phyloP scores from a whole-genome alignment of 2,888 invertebrate genomes.

The Autographa pulchrina region DNA sequence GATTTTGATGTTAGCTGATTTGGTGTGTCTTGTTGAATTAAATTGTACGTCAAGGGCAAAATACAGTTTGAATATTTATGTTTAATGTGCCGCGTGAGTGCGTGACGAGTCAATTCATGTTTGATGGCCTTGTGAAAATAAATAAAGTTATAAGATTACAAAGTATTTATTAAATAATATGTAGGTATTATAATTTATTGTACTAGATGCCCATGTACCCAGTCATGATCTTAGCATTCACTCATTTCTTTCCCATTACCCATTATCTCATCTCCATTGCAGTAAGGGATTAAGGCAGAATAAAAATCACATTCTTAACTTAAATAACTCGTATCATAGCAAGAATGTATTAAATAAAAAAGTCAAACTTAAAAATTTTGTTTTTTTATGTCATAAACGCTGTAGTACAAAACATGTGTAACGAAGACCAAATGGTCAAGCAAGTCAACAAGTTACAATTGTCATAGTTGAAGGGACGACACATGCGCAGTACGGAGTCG shows the following conservation, averaged over 20 bases:
- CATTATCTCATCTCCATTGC: too few species aligned
- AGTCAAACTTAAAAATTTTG: too few species aligned
- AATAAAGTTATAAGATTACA: neutral
- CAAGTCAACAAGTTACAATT: constrained; percentile 24
- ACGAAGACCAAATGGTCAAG: neutral
- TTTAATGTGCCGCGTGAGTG: neutral
- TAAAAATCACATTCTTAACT: too few species aligned
- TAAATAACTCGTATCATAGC: too few species aligned
- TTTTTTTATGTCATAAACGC: too few species aligned
- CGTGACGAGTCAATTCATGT: neutral
- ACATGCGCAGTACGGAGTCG: constrained; percentile 58
- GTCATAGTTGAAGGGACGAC: constrained; percentile 56
- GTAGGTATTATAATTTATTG: too few species aligned
- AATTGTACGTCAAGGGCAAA: neutral
- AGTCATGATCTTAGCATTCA: too few species aligned
- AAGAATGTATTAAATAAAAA: too few species aligned
- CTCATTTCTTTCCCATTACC: too few species aligned
- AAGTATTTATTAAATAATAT: too few species aligned
- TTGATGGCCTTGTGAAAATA: neutral
- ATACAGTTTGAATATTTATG: constrained; percentile 3
- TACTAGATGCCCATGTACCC: too few species aligned
- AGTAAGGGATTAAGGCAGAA: too few species aligned
- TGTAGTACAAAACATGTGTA: neutral
- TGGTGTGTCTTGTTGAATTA: constrained; percentile 3
- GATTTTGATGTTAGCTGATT: constrained; percentile 7